phyloP scores from a whole-genome alignment of 2,113 vertebrate species.

The Mionectes macconnelli region DNA sequence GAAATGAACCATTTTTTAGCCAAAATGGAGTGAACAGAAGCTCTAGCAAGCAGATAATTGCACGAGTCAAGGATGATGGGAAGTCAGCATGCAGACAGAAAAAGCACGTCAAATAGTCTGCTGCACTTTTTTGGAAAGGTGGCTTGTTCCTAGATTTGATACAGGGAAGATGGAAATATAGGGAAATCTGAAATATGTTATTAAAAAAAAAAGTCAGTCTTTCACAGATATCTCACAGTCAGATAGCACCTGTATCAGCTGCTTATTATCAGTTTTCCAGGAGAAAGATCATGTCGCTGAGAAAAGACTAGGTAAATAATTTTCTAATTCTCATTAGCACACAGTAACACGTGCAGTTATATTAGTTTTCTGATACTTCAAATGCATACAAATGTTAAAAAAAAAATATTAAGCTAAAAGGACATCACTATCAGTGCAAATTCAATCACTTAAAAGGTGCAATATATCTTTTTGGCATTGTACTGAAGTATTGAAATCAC shows the following conservation, averaged over 20 bases:
- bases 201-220: neutral
- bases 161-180: neutral
- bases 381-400: neutral
- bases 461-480: neutral
- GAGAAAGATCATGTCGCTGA: neutral
- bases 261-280: neutral
- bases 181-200: neutral
- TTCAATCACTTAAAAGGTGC: neutral
- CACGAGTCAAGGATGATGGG: neutral
- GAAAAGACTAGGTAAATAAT: neutral
- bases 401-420: neutral
- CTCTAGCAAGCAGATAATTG: neutral
- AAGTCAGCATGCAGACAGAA: neutral
- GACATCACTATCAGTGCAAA: neutral
- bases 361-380: neutral
- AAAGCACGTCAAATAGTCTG: neutral
- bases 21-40: neutral
- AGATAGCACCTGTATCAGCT: neutral
- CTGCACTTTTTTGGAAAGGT: neutral
- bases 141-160: neutral
- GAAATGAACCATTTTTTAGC: neutral
- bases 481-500: neutral
- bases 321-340: neutral
- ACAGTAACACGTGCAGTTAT: fast-evolving
- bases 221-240: neutral